phyloP scores from a whole-genome alignment of 2,888 invertebrate species.

The Hermodice carunculata region DNA sequence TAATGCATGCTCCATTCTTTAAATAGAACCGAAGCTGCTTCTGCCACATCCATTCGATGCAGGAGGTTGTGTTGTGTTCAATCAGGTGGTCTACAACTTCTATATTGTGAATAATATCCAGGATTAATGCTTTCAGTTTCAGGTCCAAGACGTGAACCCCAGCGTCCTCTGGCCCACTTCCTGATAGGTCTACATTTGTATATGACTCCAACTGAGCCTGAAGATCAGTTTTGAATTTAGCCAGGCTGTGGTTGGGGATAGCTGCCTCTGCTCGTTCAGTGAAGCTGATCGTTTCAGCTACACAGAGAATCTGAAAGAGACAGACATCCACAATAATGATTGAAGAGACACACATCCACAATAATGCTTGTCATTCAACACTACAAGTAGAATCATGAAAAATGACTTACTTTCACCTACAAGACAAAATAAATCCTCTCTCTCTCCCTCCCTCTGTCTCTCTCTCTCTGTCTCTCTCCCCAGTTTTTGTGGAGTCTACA shows the following conservation, averaged over 20 bases:
- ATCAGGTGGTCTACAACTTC: slow-evolving; percentile 85
- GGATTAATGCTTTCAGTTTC: slow-evolving; percentile 91
- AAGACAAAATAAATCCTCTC: no score
- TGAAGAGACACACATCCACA: no score
- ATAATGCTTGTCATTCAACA: no score
- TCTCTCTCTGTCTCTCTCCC: no score
- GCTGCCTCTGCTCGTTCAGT: slow-evolving; percentile 87
- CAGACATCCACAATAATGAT: no score
- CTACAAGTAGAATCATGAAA: no score
- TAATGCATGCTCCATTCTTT: slow-evolving; percentile 73
- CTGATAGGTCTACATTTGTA: slow-evolving; percentile 65
- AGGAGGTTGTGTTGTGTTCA: slow-evolving; percentile 75
- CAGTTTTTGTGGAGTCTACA: no score
- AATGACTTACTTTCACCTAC: no score
- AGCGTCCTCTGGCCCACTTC: slow-evolving; percentile 38
- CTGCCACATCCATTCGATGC: slow-evolving; percentile 93
- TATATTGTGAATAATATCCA: slow-evolving; percentile 94
- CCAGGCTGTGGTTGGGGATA: slow-evolving; percentile 75
- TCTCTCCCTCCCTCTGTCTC: no score
- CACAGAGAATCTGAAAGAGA: slow-evolving; percentile 78
- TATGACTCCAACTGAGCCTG: slow-evolving; percentile 70
- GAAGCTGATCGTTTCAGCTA: slow-evolving; percentile 87
- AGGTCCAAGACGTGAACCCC: slow-evolving; percentile 76
- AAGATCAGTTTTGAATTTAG: slow-evolving; percentile 63
- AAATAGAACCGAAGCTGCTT: slow-evolving; percentile 88